These are phyloP conservation scores for Ammodytes dubius DNA, from an alignment of 2,113 vertebrate genomes.

Conservation along the genomic window DNA sequence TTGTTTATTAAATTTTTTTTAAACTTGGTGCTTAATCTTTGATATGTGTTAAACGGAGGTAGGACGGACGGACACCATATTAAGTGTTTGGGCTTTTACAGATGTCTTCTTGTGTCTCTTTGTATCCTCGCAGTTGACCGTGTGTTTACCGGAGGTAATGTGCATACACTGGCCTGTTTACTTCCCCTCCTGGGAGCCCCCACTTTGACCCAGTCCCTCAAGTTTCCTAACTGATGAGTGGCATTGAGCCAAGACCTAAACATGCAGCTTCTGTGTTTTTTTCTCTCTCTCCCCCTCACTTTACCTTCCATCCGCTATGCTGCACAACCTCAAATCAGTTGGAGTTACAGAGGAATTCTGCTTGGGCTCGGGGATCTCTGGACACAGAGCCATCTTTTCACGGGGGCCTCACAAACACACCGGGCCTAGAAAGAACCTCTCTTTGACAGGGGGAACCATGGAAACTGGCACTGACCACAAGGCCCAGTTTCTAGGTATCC, in stretches of 20 bases:
- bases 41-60: background rate
- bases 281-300: background rate
- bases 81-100: background rate
- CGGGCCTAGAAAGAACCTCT: conserved; percentile 57
- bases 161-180: conserved; percentile 38
- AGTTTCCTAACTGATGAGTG: conserved; percentile 45
- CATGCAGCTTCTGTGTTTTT: conserved; percentile 48
- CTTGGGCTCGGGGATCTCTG: conserved; percentile 40
- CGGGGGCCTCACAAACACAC: conserved; percentile 63
- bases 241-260: conserved; percentile 57
- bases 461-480: conserved; percentile 76
- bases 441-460: conserved; percentile 73
- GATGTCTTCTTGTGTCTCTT: background rate
- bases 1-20: background rate
- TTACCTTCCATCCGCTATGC: conserved; percentile 41
- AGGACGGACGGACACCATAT: background rate
- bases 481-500: conserved; percentile 72
- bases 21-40: background rate
- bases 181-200: conserved; percentile 34
- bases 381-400: conserved; percentile 81
- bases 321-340: conserved; percentile 43
- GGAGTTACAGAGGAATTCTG: conserved; percentile 57
- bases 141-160: conserved; percentile 38
- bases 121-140: conserved; percentile 2
- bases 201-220: conserved; percentile 52